Conservation (phyloP, 2,888 invertebrate genomes). For the Nomada flava region DNA sequence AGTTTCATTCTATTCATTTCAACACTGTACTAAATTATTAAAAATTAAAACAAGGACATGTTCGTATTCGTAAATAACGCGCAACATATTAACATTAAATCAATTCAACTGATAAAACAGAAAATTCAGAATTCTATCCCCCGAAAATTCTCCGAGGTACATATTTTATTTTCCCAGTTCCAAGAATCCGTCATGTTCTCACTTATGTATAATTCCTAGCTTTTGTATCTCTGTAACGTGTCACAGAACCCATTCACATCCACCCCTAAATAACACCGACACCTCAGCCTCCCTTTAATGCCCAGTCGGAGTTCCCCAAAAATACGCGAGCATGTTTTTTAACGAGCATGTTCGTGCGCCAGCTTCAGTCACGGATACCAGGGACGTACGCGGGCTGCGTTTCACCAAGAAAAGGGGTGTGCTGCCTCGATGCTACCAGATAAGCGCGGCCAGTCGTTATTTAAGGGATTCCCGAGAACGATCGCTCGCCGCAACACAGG, state of each 20-base stretch:
- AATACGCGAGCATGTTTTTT: constrained; percentile 33
- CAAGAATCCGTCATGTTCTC: not conserved
- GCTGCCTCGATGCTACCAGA: constrained; percentile 56
- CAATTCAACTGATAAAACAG: too few relatives aligned
- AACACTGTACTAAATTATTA: too few relatives aligned
- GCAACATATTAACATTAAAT: too few relatives aligned
- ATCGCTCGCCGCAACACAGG: constrained; percentile 76
- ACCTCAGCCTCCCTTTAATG: constrained; percentile 24
- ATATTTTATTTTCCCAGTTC: too few relatives aligned
- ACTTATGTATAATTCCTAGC: not conserved
- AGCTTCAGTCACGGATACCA: not conserved
- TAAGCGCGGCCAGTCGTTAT: constrained; percentile 62
- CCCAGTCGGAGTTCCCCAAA: not conserved
- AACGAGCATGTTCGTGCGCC: constrained; percentile 1
- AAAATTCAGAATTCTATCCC: too few relatives aligned
- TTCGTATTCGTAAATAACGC: too few relatives aligned
- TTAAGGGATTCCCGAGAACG: constrained; percentile 76
- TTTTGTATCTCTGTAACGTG: constrained; percentile 25
- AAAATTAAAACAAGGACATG: too few relatives aligned
- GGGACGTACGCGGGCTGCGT: constrained; percentile 25
- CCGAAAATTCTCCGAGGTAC: too few relatives aligned
- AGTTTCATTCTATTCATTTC: too few relatives aligned
- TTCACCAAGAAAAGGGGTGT: constrained; percentile 59
- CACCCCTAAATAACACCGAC: constrained; percentile 47
- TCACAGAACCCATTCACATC: constrained; percentile 30